phyloP scores from a whole-genome alignment of 92 coral and sea anemone genomes.

The Ricordea florida region DNA sequence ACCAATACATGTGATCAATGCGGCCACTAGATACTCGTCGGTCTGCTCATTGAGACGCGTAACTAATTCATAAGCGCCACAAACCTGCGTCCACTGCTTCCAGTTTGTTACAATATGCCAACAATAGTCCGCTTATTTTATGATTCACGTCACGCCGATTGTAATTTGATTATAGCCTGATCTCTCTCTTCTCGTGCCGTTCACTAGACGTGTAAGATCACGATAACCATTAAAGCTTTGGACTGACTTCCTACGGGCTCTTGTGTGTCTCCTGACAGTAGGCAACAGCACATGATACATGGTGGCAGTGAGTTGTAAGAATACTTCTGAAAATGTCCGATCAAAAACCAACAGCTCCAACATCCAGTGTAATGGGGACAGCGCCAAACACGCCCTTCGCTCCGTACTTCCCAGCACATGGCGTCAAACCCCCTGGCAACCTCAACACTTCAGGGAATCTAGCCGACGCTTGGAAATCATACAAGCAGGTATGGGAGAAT shows the following conservation, averaged over 20 bases:
- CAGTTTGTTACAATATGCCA: no score
- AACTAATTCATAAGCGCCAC: slow-evolving; percentile 39
- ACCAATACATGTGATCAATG: no score
- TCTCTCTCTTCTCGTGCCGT: no score
- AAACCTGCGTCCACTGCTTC: slow-evolving; percentile 39
- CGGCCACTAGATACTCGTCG: slow-evolving; percentile 34
- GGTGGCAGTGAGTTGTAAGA: slow-evolving; percentile 12
- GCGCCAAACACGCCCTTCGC: slow-evolving; percentile 6
- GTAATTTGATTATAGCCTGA: no score
- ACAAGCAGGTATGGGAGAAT: slow-evolving; percentile 51
- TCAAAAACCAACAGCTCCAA: background rate
- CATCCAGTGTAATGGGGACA: background rate
- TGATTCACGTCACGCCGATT: no score
- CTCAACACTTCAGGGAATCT: slow-evolving; percentile 15
- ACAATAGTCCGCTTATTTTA: no score
- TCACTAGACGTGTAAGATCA: no score
- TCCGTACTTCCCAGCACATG: background rate
- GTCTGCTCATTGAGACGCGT: background rate
- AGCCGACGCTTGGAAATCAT: slow-evolving; percentile 45
- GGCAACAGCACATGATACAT: background rate
- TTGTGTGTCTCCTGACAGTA: no score
- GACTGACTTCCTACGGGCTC: no score
- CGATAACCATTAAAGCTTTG: no score
- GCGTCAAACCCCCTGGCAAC: slow-evolving; percentile 28
- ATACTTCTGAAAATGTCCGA: background rate